A percentile compares a stretch with the other conserved stretches of the same genome.
phyloP scores from a whole-genome alignment of 2,888 invertebrate species.

The Apodemia zela region DNA sequence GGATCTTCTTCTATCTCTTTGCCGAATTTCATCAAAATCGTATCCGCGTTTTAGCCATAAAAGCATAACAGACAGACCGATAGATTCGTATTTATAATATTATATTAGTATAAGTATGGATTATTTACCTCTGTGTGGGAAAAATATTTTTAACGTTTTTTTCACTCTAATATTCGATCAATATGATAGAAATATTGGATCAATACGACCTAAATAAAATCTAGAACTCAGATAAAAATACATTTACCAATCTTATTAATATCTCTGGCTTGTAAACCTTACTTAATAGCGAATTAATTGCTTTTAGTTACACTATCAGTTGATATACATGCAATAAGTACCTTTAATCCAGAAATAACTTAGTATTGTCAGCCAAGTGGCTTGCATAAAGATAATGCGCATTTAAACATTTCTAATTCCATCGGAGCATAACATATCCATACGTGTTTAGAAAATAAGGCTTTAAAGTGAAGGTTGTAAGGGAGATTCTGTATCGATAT shows the following conservation, averaged over 20 bases:
- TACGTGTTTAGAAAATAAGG: conserved; percentile 38
- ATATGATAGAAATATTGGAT: too few relatives aligned
- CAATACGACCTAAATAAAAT: too few relatives aligned
- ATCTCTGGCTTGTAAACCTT: conserved; percentile 8
- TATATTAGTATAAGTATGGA: too few relatives aligned
- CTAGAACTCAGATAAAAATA: background rate
- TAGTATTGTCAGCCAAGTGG: conserved; percentile 75
- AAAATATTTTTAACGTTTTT: too few relatives aligned
- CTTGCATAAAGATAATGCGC: conserved; percentile 79
- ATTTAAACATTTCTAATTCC: conserved; percentile 61
- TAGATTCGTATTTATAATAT: too few relatives aligned
- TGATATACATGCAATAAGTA: conserved; percentile 69
- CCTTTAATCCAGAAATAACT: conserved; percentile 64
- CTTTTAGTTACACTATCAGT: conserved; percentile 65
- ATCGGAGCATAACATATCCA: conserved; percentile 52
- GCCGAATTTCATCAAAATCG: too few relatives aligned
- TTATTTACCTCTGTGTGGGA: too few relatives aligned
- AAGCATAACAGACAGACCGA: too few relatives aligned
- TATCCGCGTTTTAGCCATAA: too few relatives aligned
- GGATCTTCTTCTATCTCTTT: too few relatives aligned
- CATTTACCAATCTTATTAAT: conserved; percentile 2
- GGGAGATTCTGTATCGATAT: conserved; percentile 43
- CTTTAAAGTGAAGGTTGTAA: conserved; percentile 46
- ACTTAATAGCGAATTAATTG: conserved; percentile 22
- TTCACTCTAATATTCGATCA: too few relatives aligned